A percentile compares a stretch with the other conserved stretches of the same genome.
Evolutionary conservation across 1,140 invertebrate genomes (phyloP).

Genomic region (Chironomus tepperi): DNA sequence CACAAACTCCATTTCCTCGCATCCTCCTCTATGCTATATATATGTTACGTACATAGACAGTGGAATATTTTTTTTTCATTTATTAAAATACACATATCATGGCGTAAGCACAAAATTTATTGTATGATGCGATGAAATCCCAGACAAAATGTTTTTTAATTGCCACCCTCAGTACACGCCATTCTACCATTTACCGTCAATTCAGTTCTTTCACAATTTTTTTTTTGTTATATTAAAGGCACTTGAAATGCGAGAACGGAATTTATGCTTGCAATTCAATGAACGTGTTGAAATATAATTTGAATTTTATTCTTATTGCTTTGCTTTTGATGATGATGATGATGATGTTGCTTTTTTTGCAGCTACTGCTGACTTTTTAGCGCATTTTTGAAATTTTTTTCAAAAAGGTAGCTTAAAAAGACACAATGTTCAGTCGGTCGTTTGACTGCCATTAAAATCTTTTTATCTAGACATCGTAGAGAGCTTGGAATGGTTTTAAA

Average conservation of each 20-base stretch:
- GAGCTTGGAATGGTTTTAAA: too few relatives aligned
- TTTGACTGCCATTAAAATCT: too few relatives aligned
- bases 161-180: not conserved
- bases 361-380: not conserved
- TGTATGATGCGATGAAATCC: constrained; percentile 18
- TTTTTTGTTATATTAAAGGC: too few relatives aligned
- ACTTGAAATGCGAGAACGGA: not conserved
- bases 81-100: constrained; percentile 22
- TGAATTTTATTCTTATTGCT: not conserved
- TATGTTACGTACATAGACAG: not conserved
- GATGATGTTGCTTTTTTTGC: not conserved
- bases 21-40: too few relatives aligned
- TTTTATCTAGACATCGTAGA: too few relatives aligned
- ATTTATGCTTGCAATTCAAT: constrained; percentile 8
- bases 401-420: too few relatives aligned
- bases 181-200: not conserved
- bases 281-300: constrained; percentile 3
- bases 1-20: not conserved
- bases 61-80: not conserved
- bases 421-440: too few relatives aligned
- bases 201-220: not conserved
- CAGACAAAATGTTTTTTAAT: constrained; percentile 18
- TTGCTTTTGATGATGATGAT: not conserved
- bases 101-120: constrained; percentile 18
- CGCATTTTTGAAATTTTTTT: too few relatives aligned